Evolutionary conservation across 1,140 invertebrate genomes (phyloP).

Genomic region (Zaprionus gabonicus): DNA sequence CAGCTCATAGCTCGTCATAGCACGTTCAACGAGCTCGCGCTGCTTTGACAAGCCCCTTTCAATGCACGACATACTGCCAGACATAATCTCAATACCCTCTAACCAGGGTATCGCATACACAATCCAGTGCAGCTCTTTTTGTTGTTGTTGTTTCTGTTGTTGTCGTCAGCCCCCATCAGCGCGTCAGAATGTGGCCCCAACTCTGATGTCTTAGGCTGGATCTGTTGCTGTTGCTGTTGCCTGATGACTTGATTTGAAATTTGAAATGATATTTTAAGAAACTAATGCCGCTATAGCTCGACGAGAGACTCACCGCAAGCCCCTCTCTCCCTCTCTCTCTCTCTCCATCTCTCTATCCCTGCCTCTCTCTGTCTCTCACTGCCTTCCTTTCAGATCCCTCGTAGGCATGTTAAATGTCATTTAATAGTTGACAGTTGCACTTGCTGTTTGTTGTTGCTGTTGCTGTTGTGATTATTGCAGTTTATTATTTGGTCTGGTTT

Average conservation of each 20-base stretch:
- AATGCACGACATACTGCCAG: not conserved
- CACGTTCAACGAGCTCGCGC: not conserved
- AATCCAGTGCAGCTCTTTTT: not conserved
- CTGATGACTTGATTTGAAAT: slow-evolving; percentile 80
- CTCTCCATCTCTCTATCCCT: not conserved
- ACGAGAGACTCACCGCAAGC: slow-evolving; percentile 17
- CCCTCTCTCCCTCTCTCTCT: slow-evolving; percentile 15
- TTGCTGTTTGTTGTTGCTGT: slow-evolving; percentile 56
- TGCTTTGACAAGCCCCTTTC: slow-evolving; percentile 4
- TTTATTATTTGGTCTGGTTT: slow-evolving; percentile 54
- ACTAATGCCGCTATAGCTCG: slow-evolving; percentile 62
- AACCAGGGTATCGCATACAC: not conserved
- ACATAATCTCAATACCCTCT: not conserved
- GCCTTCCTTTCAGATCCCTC: slow-evolving; percentile 25
- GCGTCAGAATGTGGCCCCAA: slow-evolving; percentile 4
- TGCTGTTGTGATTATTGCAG: slow-evolving; percentile 69
- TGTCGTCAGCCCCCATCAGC: slow-evolving; percentile 12
- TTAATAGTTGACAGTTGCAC: slow-evolving; percentile 82
- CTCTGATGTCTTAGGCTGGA: slow-evolving; percentile 43
- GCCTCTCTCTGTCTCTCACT: not conserved
- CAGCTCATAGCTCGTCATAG: not conserved
- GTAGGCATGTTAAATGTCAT: slow-evolving; percentile 82
- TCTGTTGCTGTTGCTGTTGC: slow-evolving; percentile 18
- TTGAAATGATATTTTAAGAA: slow-evolving; percentile 82
- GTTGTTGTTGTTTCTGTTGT: slow-evolving; percentile 7